phyloP scores from a whole-genome alignment of 2,113 vertebrate species.

The Odocoileus hemionus region DNA sequence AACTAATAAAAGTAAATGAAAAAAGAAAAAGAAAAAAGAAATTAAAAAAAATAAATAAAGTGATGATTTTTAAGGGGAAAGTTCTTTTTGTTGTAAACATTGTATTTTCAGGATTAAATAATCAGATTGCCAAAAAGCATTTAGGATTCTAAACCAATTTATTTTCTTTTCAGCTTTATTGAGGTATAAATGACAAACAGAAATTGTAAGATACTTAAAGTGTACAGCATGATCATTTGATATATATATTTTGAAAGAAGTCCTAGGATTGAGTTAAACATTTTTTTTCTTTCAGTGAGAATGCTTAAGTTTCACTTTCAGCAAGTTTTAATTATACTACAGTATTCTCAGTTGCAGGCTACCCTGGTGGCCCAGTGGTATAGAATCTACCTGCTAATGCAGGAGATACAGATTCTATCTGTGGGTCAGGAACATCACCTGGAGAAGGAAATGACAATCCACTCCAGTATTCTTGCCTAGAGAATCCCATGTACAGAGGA shows the following conservation, averaged over 20 bases:
- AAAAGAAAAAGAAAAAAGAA: too few relatives aligned
- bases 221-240: neutral
- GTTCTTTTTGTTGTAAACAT: neutral
- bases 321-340: neutral
- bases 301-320: neutral
- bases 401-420: neutral
- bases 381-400: neutral
- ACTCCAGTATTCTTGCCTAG: neutral
- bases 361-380: neutral
- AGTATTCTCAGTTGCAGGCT: neutral
- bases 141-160: neutral
- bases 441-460: neutral
- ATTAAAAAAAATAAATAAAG: neutral
- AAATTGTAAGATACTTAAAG: neutral
- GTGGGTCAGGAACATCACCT: neutral
- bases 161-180: neutral
- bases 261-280: neutral
- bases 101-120: neutral
- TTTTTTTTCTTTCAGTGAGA: neutral
- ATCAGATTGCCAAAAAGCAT: neutral
- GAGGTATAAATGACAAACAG: neutral
- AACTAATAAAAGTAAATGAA: too few relatives aligned
- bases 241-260: neutral
- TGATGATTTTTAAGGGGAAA: neutral
- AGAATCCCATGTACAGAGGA: neutral